Evolutionary conservation across 1,140 invertebrate genomes (phyloP).

Genomic region (Chrysomallon squamiferum): DNA sequence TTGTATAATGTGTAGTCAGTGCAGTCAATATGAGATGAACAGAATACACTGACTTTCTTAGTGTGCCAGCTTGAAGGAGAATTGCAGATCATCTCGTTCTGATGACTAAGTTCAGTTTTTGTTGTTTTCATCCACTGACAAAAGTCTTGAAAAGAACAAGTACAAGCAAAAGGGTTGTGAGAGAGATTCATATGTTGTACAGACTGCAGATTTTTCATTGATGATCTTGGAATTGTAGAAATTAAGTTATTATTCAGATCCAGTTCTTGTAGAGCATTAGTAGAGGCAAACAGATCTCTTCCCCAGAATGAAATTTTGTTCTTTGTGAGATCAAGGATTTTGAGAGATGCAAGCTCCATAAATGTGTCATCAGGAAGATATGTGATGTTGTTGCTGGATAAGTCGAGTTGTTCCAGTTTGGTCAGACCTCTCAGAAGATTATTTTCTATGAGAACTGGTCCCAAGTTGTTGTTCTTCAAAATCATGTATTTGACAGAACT

Average conservation of each 20-base stretch:
- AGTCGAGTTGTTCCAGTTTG: not conserved
- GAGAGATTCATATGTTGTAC: not conserved
- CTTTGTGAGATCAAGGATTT: not conserved
- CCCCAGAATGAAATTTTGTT: not conserved
- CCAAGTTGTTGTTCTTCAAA: conserved; percentile 1
- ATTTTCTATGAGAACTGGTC: not conserved
- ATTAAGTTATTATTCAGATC: conserved; percentile 1
- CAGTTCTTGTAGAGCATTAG: not conserved
- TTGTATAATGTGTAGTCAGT: not conserved
- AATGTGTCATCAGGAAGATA: not conserved
- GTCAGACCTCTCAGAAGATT: not conserved
- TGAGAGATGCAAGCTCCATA: not conserved
- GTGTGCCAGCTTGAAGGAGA: not conserved
- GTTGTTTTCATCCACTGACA: not conserved
- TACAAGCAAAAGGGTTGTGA: conserved; percentile 1
- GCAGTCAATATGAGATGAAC: not conserved
- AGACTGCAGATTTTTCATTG: not conserved
- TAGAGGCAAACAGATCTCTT: not conserved
- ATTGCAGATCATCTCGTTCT: not conserved
- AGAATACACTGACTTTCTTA: not conserved
- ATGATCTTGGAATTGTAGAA: not conserved
- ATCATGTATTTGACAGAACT: not conserved
- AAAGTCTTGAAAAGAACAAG: not conserved
- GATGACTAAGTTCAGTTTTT: not conserved
- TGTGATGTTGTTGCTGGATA: not conserved